Evolutionary conservation across 2,797 vertebrate species (phyloP), one percentile per base, ranked within the genome.

Genomic region (Myotis daubentonii): DNA sequence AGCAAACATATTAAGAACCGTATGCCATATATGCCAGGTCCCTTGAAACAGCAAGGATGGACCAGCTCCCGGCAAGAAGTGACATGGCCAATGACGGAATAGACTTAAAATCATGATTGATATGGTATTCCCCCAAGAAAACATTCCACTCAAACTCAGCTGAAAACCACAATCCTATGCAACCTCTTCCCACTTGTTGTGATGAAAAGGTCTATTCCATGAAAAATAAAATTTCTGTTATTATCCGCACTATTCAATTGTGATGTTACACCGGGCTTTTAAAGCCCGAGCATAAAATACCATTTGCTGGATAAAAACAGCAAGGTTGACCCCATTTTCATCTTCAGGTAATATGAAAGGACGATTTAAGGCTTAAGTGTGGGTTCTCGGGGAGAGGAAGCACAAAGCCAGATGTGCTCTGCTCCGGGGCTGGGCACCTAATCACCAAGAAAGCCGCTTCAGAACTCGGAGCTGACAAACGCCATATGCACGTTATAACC

Each of bases 331-430:
- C 84, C 93, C 72, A 38, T 95, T 95, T 95, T 85, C 76, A 2
- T 90, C 89, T 79, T 90, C 86, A 93, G 94, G 91, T 96, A 92
- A 95, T 47, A 47, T 0, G 30, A 95, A 83, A 96, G 89, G 65
- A 93, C 83, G 94, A 95, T 88, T 97, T 96, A 57, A 93, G 81
- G 79, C 51, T 95, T 80, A 87, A 96, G 96, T 90, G 83, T 79
- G 44, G 87, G 85, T 96, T 51, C 30, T 49, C 0, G 6, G 1
- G 2, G 8, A 51, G 30, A 87, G 55, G 53, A 87, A 62, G 78
- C 16, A 22, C 57, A 25, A 8, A 1, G 72, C 87, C 91, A 96
- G 55, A 44, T 25, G 87, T 36, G 62, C 70, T 75, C 94, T 79
- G n/a, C 78, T 95, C 75, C 28, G 76, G 97, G 0, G 0, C 87